Percentiles rank a stretch among this genome's conserved stretches.
Conservation (phyloP, 2,797 vertebrate genomes). For the Tenualosa ilisha region DNA sequence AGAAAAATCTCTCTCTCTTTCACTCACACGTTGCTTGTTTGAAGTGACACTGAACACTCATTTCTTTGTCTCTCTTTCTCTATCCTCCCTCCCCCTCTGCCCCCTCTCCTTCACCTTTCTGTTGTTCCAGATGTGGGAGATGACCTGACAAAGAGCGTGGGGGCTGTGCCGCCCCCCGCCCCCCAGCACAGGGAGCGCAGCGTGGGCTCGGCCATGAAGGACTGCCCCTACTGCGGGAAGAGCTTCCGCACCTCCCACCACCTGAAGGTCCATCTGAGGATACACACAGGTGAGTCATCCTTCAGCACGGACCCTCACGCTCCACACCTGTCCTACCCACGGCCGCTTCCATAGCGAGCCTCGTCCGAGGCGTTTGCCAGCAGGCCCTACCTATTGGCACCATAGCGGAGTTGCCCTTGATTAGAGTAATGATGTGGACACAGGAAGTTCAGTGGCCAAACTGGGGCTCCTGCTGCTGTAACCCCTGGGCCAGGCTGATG, state of each 20-base stretch:
- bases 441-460: constrained; percentile 52
- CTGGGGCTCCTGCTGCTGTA: constrained; percentile 50
- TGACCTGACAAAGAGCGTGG: constrained; percentile 86
- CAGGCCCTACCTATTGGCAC: neutral
- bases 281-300: constrained; percentile 93
- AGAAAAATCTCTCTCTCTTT: constrained; percentile 24
- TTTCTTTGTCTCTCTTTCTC: constrained; percentile 26
- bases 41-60: constrained; percentile 87
- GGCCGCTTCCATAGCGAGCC: neutral
- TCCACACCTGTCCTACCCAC: neutral
- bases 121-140: constrained; percentile 89
- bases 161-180: constrained; percentile 82
- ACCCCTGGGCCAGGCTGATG: constrained; percentile 50
- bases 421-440: constrained; percentile 70
- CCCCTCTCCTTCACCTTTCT: constrained; percentile 43
- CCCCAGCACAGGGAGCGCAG: constrained; percentile 91
- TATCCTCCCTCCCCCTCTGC: neutral
- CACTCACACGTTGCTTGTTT: constrained; percentile 77
- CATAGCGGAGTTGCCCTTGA: constrained; percentile 21
- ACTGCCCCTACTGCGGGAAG: constrained; percentile 98
- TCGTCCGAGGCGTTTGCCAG: neutral
- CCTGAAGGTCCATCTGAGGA: constrained; percentile 98
- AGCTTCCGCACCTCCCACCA: constrained; percentile 98
- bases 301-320: neutral
- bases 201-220: constrained; percentile 91